These are phyloP conservation scores for Oscheius onirici DNA, from an alignment of 2,888 invertebrate genomes.

Conservation along the genomic window DNA sequence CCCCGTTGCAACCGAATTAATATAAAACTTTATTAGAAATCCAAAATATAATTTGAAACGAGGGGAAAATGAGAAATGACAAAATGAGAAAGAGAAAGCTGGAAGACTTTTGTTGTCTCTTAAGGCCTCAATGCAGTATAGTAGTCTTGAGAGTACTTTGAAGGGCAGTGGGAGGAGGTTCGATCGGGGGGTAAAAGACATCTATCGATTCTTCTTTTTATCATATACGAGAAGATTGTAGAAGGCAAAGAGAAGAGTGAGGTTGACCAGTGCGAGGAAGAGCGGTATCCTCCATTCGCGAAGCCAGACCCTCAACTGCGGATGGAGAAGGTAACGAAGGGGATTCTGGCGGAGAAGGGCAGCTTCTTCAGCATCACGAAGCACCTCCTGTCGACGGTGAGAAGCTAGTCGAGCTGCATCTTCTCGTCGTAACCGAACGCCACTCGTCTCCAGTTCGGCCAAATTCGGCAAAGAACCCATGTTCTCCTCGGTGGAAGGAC, in stretches of 20 bases:
- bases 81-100: constrained; percentile 27
- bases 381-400: constrained; percentile 89
- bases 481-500: constrained; percentile 36
- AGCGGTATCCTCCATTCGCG: constrained; percentile 66
- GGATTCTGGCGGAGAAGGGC: constrained; percentile 93
- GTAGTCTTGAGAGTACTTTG: constrained; percentile 19
- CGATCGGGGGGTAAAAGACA: not conserved
- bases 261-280: constrained; percentile 64
- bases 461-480: constrained; percentile 91
- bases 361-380: constrained; percentile 87
- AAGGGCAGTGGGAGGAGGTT: not conserved
- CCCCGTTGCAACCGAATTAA: not conserved
- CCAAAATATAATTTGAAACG: constrained; percentile 4
- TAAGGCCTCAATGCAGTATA: constrained; percentile 29
- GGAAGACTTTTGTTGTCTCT: constrained; percentile 22
- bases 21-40: constrained; percentile 25
- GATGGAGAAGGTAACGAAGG: constrained; percentile 92
- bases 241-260: constrained; percentile 67
- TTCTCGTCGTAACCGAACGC: constrained; percentile 72
- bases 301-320: constrained; percentile 87
- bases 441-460: constrained; percentile 78
- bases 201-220: constrained; percentile 44
- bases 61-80: not conserved
- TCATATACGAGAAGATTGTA: constrained; percentile 69
- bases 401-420: constrained; percentile 91